Percentiles rank a stretch among this genome's conserved stretches.
Conservation (phyloP, 2,888 invertebrate species). For the Ormyrus thymus region DNA sequence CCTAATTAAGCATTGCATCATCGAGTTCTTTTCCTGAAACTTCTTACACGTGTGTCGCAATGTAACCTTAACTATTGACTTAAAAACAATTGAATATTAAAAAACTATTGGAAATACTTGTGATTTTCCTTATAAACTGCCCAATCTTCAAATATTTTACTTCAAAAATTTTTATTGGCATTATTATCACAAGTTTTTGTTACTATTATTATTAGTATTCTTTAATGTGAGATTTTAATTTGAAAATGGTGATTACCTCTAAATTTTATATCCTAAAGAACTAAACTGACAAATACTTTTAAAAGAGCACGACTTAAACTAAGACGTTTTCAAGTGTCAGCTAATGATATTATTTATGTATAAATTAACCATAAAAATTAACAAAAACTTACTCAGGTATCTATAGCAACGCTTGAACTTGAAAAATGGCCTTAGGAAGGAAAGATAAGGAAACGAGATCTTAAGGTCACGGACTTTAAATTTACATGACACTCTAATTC, state of each 20-base stretch:
- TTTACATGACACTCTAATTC: too few relatives aligned
- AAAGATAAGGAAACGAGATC: not conserved
- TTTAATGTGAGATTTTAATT: too few relatives aligned
- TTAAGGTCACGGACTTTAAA: slow-evolving; percentile 3
- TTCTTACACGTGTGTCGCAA: slow-evolving; percentile 37
- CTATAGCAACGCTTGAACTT: slow-evolving; percentile 37
- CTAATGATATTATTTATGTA: slow-evolving; percentile 5
- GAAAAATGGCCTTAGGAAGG: slow-evolving; percentile 18
- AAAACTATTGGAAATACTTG: too few relatives aligned
- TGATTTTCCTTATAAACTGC: not conserved
- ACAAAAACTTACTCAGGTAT: slow-evolving; percentile 15
- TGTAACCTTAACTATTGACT: slow-evolving; percentile 12
- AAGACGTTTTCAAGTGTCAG: not conserved
- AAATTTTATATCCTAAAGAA: too few relatives aligned
- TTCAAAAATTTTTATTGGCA: not conserved
- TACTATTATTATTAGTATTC: not conserved
- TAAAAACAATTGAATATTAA: not conserved
- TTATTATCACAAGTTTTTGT: too few relatives aligned
- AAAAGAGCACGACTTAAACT: too few relatives aligned
- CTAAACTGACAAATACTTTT: too few relatives aligned
- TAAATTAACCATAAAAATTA: not conserved
- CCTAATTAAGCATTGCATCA: slow-evolving; percentile 12
- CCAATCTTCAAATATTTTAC: not conserved
- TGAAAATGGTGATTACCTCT: too few relatives aligned
- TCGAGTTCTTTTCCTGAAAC: not conserved